phyloP scores from a whole-genome alignment of 2,797 vertebrate genomes.

The Malacoraja senta region DNA sequence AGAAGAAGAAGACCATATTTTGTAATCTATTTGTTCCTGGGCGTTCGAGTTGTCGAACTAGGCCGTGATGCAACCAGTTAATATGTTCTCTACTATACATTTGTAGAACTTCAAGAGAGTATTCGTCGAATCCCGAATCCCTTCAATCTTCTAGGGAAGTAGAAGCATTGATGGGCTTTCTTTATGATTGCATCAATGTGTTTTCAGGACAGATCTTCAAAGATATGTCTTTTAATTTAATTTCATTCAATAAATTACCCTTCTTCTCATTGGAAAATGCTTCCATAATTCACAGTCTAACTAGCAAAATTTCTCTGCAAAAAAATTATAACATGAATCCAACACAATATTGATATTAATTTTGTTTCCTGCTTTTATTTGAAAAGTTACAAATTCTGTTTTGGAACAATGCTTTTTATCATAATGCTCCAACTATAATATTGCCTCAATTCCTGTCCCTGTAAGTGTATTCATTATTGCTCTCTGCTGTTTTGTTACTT shows the following conservation, averaged over 20 bases:
- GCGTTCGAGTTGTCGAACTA: no score
- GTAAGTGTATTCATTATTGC: not conserved
- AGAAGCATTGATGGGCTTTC: no score
- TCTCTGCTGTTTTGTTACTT: conserved; percentile 3
- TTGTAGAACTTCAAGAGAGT: no score
- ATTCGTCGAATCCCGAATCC: no score
- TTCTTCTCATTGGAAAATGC: not conserved
- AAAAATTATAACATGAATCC: not conserved
- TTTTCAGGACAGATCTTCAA: no score
- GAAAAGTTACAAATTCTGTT: not conserved
- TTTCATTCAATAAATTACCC: not conserved
- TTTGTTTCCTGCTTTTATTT: not conserved
- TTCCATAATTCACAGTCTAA: not conserved
- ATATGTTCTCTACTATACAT: no score
- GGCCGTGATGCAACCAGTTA: no score
- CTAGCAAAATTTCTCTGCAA: not conserved
- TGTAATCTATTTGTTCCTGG: no score
- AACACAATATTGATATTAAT: not conserved
- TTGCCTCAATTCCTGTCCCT: not conserved
- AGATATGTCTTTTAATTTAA: not conserved
- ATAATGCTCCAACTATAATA: not conserved
- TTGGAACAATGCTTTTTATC: not conserved
- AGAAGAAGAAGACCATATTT: no score
- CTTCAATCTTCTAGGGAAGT: no score
- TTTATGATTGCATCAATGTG: no score